These are phyloP conservation scores for Ganaspis brasiliensis DNA, from an alignment of 2,888 invertebrate species.

Conservation along the genomic window DNA sequence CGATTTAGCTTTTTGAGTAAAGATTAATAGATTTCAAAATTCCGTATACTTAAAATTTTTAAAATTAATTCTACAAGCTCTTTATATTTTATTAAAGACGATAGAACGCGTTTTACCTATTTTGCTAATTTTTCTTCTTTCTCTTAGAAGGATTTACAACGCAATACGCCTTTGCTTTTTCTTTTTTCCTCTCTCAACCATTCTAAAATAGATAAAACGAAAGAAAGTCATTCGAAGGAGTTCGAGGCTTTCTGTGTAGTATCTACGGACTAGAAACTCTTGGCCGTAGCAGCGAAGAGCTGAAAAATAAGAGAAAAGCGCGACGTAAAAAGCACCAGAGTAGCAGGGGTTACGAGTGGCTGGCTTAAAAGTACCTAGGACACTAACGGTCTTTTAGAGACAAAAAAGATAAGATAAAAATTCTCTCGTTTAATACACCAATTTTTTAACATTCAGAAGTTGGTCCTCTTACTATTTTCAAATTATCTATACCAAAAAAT, in stretches of 20 bases:
- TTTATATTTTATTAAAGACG: not conserved
- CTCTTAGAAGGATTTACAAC: slow-evolving; percentile 38
- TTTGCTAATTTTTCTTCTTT: slow-evolving; percentile 12
- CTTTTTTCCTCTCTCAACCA: slow-evolving; percentile 28
- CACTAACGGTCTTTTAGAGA: not conserved
- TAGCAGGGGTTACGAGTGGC: slow-evolving; percentile 34
- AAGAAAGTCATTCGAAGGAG: slow-evolving; percentile 65
- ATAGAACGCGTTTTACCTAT: slow-evolving; percentile 3
- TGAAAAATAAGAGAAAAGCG: slow-evolving; percentile 68
- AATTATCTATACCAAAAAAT: no score
- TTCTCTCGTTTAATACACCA: not conserved
- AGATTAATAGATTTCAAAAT: not conserved
- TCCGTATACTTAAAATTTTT: not conserved
- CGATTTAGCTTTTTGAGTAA: no score
- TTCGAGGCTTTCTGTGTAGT: slow-evolving; percentile 71
- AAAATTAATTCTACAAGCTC: not conserved
- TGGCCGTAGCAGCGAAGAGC: slow-evolving; percentile 65
- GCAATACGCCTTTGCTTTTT: slow-evolving; percentile 28
- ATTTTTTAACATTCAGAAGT: not conserved
- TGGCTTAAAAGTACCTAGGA: slow-evolving; percentile 22
- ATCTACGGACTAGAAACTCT: slow-evolving; percentile 66
- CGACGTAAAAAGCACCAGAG: slow-evolving; percentile 68
- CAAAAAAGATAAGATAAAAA: slow-evolving; percentile 8
- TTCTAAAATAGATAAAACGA: slow-evolving; percentile 40
- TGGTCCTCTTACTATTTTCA: no score